These are phyloP conservation scores for Xenops minutus DNA, from an alignment of 2,797 vertebrate species.

Conservation along the genomic window DNA sequence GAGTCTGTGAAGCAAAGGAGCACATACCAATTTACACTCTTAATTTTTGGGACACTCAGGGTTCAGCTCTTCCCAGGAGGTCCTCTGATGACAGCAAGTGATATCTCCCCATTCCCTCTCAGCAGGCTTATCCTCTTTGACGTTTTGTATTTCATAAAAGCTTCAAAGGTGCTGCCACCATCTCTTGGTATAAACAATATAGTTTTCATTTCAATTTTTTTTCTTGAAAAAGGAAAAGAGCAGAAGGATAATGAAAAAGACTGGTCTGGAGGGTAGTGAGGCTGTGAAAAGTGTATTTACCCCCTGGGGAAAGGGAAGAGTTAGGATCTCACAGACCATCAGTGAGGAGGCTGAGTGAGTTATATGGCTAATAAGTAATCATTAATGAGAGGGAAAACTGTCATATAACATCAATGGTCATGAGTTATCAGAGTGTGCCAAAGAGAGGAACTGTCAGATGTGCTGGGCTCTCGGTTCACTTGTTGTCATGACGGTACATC, in stretches of 20 bases:
- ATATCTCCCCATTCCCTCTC: neutral
- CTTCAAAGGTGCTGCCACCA: neutral
- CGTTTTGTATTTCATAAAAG: neutral
- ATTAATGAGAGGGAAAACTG: neutral
- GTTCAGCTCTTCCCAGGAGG: constrained; percentile 53
- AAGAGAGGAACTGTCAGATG: neutral
- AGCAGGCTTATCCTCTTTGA: neutral
- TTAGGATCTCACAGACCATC: neutral
- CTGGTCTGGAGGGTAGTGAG: neutral
- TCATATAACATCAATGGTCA: neutral
- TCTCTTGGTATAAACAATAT: neutral
- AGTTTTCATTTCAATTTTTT: neutral
- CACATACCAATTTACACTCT: constrained; percentile 47
- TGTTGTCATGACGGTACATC: neutral
- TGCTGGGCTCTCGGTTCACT: neutral
- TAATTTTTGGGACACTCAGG: constrained; percentile 52
- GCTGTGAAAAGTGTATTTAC: neutral
- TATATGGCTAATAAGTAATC: neutral
- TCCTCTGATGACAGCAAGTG: constrained; percentile 40
- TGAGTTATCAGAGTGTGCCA: neutral
- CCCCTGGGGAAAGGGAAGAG: neutral
- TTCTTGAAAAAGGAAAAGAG: neutral
- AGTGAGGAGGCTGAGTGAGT: neutral
- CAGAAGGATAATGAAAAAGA: neutral
- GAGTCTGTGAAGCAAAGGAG: constrained; percentile 43